Evolutionary conservation across 2,888 invertebrate genomes (phyloP).

Genomic region (Lasius platythorax): DNA sequence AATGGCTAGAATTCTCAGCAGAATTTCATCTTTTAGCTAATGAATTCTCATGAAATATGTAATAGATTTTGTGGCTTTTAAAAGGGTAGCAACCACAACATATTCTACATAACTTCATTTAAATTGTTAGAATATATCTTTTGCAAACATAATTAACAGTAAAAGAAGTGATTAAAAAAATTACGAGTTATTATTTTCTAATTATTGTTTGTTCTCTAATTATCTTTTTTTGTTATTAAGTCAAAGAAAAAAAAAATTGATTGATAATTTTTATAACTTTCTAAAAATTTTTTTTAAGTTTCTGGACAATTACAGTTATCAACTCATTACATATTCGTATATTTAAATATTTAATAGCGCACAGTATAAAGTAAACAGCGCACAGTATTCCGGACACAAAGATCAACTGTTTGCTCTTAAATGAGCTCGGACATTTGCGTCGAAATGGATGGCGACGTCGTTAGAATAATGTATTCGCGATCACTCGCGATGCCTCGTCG

Average conservation of each 20-base stretch:
- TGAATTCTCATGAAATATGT: conserved; percentile 13
- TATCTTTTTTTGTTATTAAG: background rate
- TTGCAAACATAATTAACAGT: background rate
- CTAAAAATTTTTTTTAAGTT: background rate
- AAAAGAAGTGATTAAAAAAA: background rate
- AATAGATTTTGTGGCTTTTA: background rate
- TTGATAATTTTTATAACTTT: background rate
- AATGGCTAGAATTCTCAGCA: conserved; percentile 10
- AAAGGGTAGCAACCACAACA: background rate
- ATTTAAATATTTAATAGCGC: background rate
- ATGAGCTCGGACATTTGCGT: conserved; percentile 13
- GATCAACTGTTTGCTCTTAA: background rate
- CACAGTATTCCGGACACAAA: background rate
- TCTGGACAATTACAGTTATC: background rate
- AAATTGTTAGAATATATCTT: background rate
- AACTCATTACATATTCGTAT: background rate
- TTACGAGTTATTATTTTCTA: background rate
- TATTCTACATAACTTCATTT: background rate
- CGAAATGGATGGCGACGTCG: background rate
- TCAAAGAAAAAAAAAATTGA: background rate
- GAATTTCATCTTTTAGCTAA: conserved; percentile 31
- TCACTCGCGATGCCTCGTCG: background rate
- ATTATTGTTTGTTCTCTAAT: background rate
- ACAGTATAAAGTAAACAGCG: background rate
- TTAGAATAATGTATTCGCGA: conserved; percentile 6